Conservation (phyloP, 2,113 vertebrate genomes). For the Geococcyx californianus region DNA sequence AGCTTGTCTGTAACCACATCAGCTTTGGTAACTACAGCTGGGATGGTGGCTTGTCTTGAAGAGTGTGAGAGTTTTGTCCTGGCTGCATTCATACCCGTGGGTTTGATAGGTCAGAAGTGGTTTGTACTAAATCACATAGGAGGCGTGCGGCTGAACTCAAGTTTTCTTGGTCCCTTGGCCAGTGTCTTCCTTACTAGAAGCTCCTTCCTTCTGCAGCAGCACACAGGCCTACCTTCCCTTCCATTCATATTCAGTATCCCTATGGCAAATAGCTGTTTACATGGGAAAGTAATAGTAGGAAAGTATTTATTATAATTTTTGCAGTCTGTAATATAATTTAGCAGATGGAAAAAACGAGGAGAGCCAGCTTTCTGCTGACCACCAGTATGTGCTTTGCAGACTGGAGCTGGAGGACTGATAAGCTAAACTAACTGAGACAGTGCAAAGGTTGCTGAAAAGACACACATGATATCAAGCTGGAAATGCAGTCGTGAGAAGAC, state of each 20-base stretch:
- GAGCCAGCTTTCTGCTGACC: conserved; percentile 9
- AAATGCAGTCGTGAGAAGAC: neutral
- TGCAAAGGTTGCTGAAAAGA: neutral
- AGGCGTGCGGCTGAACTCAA: neutral
- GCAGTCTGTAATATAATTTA: conserved; percentile 6
- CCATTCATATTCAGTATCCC: neutral
- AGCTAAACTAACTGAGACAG: neutral
- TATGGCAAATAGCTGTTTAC: neutral
- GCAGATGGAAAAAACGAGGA: conserved; percentile 1
- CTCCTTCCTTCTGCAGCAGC: neutral
- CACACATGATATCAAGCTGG: neutral
- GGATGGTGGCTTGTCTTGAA: neutral
- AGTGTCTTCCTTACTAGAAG: neutral
- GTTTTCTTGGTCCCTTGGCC: neutral
- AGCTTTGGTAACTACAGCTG: neutral
- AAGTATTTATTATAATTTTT: conserved; percentile 41
- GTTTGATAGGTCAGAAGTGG: neutral
- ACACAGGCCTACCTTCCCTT: neutral
- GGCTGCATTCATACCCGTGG: neutral
- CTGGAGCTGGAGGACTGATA: neutral
- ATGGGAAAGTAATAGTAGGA: neutral
- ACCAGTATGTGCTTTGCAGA: neutral
- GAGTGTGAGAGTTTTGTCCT: neutral
- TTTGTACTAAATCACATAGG: neutral
- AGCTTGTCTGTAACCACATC: neutral